Base-by-base conservation (phyloP, 2,113 vertebrate genomes). In the Okapia johnstoni region DNA sequence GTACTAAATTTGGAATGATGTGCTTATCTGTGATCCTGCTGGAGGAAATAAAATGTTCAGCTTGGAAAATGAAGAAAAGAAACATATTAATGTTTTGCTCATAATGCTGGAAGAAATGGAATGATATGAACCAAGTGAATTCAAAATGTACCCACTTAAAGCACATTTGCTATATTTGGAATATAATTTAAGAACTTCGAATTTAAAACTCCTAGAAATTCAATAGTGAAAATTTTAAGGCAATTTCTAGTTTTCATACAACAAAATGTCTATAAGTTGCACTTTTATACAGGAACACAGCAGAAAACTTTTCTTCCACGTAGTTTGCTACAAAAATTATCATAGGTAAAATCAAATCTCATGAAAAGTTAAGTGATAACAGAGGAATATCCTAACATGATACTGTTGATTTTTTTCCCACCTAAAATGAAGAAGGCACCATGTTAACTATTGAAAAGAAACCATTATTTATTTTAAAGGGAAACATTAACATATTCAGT, bases 41-140 rank as follows among this genome's bases (percentile, higher is more conserved):
- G 84, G 83, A 96, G 43, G 58, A 94, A 89, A 89, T 93, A 86
- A 90, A 94, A 96, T 96, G 83, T 16, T 94, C 80, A 93, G 63
- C 88, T 66, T 93, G 66, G 89, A 63, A 97, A 97, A 92, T 70
- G 73, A 97, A 57, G 61, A 70, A 85, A 97, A 86, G 46, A 95
- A 96, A 80, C 96, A 57, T 73, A 86, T 57, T 76, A 84, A 70
- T 90, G 80, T 92, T 97, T 92, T 89, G 48, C 36, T 84, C 87
- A 93, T 85, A 92, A 90, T 33, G 57, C 86, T 91, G 54, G 54
- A 50, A 96, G 58, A 94, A 94, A 96, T 61, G 63, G 40, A 96
- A 96, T 96, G 81, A 88, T 90, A 76, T 81, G 48, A 97, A 90
- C n/a, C 54, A 58, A n/a, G 48, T 76, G 90, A 85, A 88, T 92